Evolutionary conservation across 2,888 invertebrate species (phyloP).

Genomic region (Nasonia oneida): DNA sequence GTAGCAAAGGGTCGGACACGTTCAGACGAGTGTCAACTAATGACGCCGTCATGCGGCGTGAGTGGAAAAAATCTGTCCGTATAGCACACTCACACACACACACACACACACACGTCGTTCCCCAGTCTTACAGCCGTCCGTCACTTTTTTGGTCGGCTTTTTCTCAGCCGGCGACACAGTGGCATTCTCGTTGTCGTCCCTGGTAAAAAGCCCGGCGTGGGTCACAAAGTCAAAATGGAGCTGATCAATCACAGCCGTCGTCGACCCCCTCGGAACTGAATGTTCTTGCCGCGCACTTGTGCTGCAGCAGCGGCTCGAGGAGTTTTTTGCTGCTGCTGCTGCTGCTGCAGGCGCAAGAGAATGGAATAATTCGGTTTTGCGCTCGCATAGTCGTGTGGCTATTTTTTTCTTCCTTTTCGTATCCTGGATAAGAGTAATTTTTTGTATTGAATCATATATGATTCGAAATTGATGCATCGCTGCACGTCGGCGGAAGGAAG

Average conservation of each 20-base stretch:
- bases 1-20: constrained; percentile 42
- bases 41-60: constrained; percentile 35
- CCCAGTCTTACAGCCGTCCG: neutral
- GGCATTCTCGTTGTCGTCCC: neutral
- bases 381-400: neutral
- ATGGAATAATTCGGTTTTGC: neutral
- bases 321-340: neutral
- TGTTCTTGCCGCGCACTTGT: constrained; percentile 4
- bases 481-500: neutral
- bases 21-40: constrained; percentile 52
- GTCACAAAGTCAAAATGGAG: constrained; percentile 28
- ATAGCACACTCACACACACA: neutral
- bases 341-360: neutral
- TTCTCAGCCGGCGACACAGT: neutral
- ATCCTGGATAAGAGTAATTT: too few species aligned
- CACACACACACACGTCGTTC: neutral
- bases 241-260: constrained; percentile 34
- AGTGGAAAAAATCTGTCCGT: constrained; percentile 50
- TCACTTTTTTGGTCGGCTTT: constrained; percentile 31
- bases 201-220: neutral
- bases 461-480: too few species aligned
- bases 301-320: neutral
- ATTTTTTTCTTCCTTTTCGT: neutral
- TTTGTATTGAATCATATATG: too few species aligned
- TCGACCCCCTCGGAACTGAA: neutral